These are phyloP conservation scores for Sebastolobus altivelis DNA, from an alignment of 2,797 vertebrate genomes.

Conservation along the genomic window DNA sequence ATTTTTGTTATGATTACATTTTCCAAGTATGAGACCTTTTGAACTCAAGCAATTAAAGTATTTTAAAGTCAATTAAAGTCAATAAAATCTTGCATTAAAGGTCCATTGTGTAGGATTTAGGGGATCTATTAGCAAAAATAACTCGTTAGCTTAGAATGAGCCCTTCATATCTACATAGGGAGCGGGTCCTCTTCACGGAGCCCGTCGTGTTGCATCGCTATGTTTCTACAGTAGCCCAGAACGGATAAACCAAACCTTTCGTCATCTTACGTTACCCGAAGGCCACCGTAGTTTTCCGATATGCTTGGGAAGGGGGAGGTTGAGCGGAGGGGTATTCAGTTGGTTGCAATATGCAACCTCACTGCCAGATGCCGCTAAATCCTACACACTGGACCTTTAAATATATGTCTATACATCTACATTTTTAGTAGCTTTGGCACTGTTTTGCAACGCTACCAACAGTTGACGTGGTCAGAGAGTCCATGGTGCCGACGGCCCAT, in stretches of 20 bases:
- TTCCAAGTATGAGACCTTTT: background rate
- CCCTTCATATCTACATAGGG: too few relatives aligned
- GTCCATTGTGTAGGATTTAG: background rate
- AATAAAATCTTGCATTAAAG: background rate
- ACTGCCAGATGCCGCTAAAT: background rate
- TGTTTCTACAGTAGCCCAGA: too few relatives aligned
- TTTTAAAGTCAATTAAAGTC: too few relatives aligned
- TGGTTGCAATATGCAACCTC: background rate
- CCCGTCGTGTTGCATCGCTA: too few relatives aligned
- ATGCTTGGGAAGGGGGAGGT: too few relatives aligned
- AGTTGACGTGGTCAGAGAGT: conserved; percentile 21
- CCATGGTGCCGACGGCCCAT: conserved; percentile 7
- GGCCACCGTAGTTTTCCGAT: too few relatives aligned
- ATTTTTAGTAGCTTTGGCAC: background rate
- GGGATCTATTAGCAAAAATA: too few relatives aligned
- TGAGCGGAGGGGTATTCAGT: background rate
- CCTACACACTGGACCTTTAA: background rate
- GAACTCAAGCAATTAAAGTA: background rate
- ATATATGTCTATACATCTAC: background rate
- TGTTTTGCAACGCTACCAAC: background rate
- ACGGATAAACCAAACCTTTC: too few relatives aligned
- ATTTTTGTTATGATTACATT: background rate
- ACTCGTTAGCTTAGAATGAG: too few relatives aligned
- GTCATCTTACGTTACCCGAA: too few relatives aligned
- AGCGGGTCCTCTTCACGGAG: rapidly evolving